Evolutionary conservation across 23 tunicate genomes (phyloP), one percentile per base, ranked within the genome.

Genomic region (Diplosoma virens): DNA sequence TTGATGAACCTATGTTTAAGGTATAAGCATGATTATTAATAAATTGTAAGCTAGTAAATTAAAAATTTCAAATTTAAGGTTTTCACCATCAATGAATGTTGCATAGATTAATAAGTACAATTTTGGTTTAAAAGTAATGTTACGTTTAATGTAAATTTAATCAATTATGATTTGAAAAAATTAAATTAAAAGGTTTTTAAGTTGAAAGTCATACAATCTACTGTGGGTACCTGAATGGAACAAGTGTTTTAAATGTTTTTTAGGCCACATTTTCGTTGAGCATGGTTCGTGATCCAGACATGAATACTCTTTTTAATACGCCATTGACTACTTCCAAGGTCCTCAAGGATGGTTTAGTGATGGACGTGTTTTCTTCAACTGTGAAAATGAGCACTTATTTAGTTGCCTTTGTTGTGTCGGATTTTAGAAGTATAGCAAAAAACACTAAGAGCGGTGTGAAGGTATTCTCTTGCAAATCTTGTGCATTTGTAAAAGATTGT

Each of bases 1-100:
- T 93, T 64, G 98, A 93, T 73, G 98, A 93, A 55, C 98, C 98
- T 47, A 37, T 60, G 17, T 81, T 86, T 32, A 93, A 93, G 80
- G 92, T 86, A 67, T n/a, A n/a, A n/a, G n/a, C n/a, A n/a, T n/a
- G n/a, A n/a, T n/a, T n/a, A n/a, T n/a, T n/a, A n/a, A n/a, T n/a
- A n/a, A n/a, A n/a, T n/a, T n/a, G n/a, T n/a, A n/a, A n/a, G n/a
- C n/a, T n/a, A n/a, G n/a, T n/a, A n/a, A n/a, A n/a, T n/a, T n/a
- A n/a, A n/a, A n/a, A n/a, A n/a, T n/a, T n/a, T n/a, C n/a, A n/a
- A n/a, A n/a, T n/a, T n/a, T n/a, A n/a, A n/a, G n/a, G n/a, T n/a
- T n/a, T n/a, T n/a, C n/a, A n/a, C n/a, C n/a, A n/a, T n/a, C n/a
- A n/a, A n/a, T n/a, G n/a, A n/a, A n/a, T n/a, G n/a, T n/a, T n/a